Evolutionary conservation across 2,113 vertebrate genomes (phyloP).

Genomic region (Collichthys lucidus): DNA sequence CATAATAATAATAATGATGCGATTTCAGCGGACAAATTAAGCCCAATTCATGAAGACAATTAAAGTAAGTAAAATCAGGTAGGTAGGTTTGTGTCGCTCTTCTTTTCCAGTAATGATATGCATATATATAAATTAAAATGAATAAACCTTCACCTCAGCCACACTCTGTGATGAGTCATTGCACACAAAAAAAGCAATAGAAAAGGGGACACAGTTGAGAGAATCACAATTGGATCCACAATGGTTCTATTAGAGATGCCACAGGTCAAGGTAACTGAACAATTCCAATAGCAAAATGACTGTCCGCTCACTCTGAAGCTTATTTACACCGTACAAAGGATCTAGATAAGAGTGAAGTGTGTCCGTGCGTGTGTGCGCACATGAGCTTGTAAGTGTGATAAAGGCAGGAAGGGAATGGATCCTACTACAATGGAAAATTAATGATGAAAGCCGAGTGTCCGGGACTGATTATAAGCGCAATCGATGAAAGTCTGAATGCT

Average conservation of each 20-base stretch:
- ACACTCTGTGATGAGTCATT: constrained; percentile 17
- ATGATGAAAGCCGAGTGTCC: constrained; percentile 57
- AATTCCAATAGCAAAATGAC: constrained; percentile 45
- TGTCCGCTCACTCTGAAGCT: constrained; percentile 36
- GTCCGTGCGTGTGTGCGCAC: constrained; percentile 1
- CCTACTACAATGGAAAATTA: constrained; percentile 42
- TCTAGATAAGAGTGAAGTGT: constrained; percentile 59
- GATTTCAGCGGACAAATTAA: constrained; percentile 78
- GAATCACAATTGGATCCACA: constrained; percentile 51
- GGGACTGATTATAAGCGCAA: constrained; percentile 52
- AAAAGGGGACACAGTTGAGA: constrained; percentile 32
- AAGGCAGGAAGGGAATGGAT: constrained; percentile 5
- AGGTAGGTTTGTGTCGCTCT: not conserved
- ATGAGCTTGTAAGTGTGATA: constrained; percentile 20
- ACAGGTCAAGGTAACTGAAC: constrained; percentile 52
- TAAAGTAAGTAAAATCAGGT: constrained; percentile 63
- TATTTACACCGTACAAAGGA: constrained; percentile 65
- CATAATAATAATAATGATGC: constrained; percentile 75
- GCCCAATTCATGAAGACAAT: constrained; percentile 74
- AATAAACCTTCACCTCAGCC: constrained; percentile 31
- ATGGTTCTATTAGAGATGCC: constrained; percentile 37
- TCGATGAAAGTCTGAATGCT: constrained; percentile 38
- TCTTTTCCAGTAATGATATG: not conserved
- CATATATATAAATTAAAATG: constrained; percentile 1
- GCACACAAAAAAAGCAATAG: constrained; percentile 13